Conservation (phyloP, 1,140 invertebrate genomes). For the Drosophila athabasca region DNA sequence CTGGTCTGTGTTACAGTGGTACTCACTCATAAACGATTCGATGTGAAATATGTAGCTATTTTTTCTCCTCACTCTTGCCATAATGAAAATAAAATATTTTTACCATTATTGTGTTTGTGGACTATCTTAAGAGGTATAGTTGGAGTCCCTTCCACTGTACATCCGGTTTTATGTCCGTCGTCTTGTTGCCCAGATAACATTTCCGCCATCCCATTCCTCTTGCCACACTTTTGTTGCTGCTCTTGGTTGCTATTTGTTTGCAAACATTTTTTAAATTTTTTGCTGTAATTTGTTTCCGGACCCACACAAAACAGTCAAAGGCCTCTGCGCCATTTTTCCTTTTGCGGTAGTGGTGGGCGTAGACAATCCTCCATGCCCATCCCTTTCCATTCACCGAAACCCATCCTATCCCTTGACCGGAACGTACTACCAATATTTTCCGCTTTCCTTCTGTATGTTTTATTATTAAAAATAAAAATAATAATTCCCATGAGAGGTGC, state of each 20-base stretch:
- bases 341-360: slow-evolving; percentile 20
- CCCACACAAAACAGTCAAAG: slow-evolving; percentile 62
- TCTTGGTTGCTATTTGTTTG: slow-evolving; percentile 66
- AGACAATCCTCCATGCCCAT: neutral
- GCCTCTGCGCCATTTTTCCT: slow-evolving; percentile 65
- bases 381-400: too few relatives aligned
- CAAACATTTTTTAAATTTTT: slow-evolving; percentile 82
- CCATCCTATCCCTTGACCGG: neutral
- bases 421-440: slow-evolving; percentile 34
- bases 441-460: slow-evolving; percentile 50
- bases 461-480: slow-evolving; percentile 79
- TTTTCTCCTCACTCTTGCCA: neutral
- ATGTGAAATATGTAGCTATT: slow-evolving; percentile 10
- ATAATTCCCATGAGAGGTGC: slow-evolving; percentile 71
- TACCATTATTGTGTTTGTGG: too few relatives aligned
- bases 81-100: neutral
- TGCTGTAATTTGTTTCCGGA: slow-evolving; percentile 80
- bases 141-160: slow-evolving; percentile 28
- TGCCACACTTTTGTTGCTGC: slow-evolving; percentile 32
- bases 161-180: slow-evolving; percentile 40
- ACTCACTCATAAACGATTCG: neutral
- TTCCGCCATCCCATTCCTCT: slow-evolving; percentile 57
- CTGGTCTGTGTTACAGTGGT: slow-evolving; percentile 32
- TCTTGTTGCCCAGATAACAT: slow-evolving; percentile 72
- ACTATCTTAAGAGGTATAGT: too few relatives aligned